Base-by-base conservation (phyloP, 2,888 invertebrate species). In the Cybosia mesomella region DNA sequence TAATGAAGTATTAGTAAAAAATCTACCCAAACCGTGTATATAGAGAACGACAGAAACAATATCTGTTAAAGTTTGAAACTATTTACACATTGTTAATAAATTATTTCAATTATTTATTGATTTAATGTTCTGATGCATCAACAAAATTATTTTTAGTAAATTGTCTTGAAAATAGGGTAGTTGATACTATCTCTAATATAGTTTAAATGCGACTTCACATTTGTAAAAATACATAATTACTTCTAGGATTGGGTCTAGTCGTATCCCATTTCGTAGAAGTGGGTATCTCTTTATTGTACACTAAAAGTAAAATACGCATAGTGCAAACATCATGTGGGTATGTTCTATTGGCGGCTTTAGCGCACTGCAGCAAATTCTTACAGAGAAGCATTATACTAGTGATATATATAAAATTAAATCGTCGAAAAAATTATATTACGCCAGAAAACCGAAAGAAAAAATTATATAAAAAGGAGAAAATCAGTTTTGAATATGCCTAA, bases 61-160 rank as follows among this genome's bases (percentile, higher is more conserved):
- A n/a, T 49, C n/a, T 49, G 8, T 49, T 43, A 7, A 43, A 43
- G 18, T 43, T 43, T 49, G 49, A 49, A 49, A 49, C 43, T 43
- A 18, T 43, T 9, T 36, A 18, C 21, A 59, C 3, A 22, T 58
- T 24, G 7, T 55, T 55, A 15, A 15, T 59, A 15, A 22, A 36
- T 59, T 59, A 59, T 59, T 39, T 59, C 34, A n/a, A 8, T 15
- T 39, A 59, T 39, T 59, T 22, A 24, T 36, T 58, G 7, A 2
- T 13, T 24, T n/a, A 59, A 15, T 22, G 10, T 59, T 34, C 21
- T 49, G n/a, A 49, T n/a, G 49, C 18, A 49, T 39, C 36, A 10
- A 36, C 22, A 36, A 13, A 0, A 32, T 13, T 18, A 10, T 22
- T 59, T 22, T 58, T 21, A 36, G 39, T 22, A 11, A 59, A 59